Conservation (phyloP, 1,140 invertebrate genomes). For the Cherax destructor region DNA sequence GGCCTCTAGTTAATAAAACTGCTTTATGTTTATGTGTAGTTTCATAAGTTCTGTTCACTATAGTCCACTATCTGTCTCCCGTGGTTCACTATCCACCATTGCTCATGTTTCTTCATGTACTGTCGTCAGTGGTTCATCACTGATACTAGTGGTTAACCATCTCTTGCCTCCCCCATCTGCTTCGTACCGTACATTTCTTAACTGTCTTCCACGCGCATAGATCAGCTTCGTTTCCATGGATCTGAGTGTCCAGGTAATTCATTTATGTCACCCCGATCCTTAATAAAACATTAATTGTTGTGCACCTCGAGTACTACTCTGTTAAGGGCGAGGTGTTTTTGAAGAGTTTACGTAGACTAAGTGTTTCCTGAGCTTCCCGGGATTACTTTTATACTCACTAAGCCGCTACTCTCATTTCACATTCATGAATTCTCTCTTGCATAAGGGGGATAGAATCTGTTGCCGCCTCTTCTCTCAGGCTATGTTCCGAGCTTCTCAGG, state of each 20-base stretch:
- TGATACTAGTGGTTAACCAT: no score
- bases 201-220: not conserved
- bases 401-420: constrained; percentile 36
- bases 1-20: no score
- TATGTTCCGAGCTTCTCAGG: no score
- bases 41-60: no score
- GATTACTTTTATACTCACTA: constrained; percentile 25
- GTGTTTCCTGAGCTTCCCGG: constrained; percentile 26
- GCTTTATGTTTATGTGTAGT: no score
- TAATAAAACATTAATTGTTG: not conserved
- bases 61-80: no score
- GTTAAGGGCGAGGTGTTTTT: not conserved
- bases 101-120: no score
- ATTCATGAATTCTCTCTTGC: constrained; percentile 28
- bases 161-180: no score
- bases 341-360: constrained; percentile 29
- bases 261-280: not conserved
- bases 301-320: not conserved
- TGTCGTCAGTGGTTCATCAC: no score
- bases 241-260: not conserved
- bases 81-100: no score
- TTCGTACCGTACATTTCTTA: not conserved
- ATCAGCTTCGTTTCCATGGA: not conserved
- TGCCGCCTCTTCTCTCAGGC: not conserved
- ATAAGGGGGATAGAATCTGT: not conserved